Evolutionary conservation across 2,888 invertebrate species (phyloP).

Genomic region (Cheiracanthium punctorium): DNA sequence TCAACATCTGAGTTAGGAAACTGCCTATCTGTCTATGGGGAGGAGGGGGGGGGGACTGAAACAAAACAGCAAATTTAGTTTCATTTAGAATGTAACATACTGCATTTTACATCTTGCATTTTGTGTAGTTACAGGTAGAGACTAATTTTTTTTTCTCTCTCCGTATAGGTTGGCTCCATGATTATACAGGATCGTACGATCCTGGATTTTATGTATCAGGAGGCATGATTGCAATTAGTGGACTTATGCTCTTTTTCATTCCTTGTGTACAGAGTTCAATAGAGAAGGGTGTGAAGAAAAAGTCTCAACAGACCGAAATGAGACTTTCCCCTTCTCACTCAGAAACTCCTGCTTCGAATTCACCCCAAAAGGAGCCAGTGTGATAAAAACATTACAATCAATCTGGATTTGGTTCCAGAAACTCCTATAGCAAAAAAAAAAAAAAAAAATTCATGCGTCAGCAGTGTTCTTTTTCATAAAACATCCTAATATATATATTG

Average conservation of each 20-base stretch:
- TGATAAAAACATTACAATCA: slow-evolving; percentile 29
- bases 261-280: slow-evolving; percentile 77
- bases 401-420: too few relatives aligned
- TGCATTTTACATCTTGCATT: too few relatives aligned
- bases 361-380: slow-evolving; percentile 23
- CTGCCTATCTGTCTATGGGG: too few relatives aligned
- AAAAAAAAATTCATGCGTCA: too few relatives aligned
- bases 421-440: neutral
- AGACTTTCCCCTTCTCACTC: neutral
- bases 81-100: too few relatives aligned
- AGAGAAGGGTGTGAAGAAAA: neutral
- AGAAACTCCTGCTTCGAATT: slow-evolving; percentile 2
- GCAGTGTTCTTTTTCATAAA: neutral
- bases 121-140: too few relatives aligned
- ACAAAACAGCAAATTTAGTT: too few relatives aligned
- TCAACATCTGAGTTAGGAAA: too few relatives aligned
- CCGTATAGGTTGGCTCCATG: slow-evolving; percentile 87
- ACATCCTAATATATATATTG: neutral
- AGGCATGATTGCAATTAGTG: slow-evolving; percentile 88
- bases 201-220: slow-evolving; percentile 94
- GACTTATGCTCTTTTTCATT: slow-evolving; percentile 89
- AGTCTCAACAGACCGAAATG: slow-evolving; percentile 3
- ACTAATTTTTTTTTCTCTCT: slow-evolving; percentile 31
- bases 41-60: too few relatives aligned
- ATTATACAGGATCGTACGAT: slow-evolving; percentile 85